Evolutionary conservation across 1,140 invertebrate genomes (phyloP).

Genomic region (Ladona fulva): DNA sequence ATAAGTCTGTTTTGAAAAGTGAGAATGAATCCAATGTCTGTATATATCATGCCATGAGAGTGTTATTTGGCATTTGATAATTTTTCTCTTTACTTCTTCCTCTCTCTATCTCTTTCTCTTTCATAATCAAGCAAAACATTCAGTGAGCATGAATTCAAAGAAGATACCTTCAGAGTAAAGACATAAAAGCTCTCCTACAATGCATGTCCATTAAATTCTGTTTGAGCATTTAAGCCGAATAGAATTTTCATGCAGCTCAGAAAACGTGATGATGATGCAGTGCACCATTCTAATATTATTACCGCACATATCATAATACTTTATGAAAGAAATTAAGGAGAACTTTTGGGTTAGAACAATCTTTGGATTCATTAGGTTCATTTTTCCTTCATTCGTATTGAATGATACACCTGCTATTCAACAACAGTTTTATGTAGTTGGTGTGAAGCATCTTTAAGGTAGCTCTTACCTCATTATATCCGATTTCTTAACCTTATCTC

Average conservation of each 20-base stretch:
- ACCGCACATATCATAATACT: not conserved
- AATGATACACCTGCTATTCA: not conserved
- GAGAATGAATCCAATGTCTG: not conserved
- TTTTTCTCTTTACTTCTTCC: not conserved
- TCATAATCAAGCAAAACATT: not conserved
- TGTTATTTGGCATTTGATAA: not conserved
- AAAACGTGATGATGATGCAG: not conserved
- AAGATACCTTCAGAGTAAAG: not conserved
- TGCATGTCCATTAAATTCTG: too few relatives aligned
- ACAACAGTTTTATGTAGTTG: not conserved
- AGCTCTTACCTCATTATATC: not conserved
- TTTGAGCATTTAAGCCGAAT: too few relatives aligned
- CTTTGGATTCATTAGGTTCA: not conserved
- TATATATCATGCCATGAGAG: not conserved
- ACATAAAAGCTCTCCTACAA: not conserved
- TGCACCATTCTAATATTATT: not conserved
- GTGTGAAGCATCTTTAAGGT: not conserved
- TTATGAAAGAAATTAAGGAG: not conserved
- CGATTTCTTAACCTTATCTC: not conserved
- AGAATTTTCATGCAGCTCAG: too few relatives aligned
- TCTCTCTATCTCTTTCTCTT: not conserved
- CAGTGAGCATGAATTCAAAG: not conserved
- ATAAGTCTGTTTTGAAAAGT: not conserved
- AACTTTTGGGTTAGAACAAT: not conserved
- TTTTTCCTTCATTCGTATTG: not conserved